A percentile compares a stretch with the other conserved stretches of the same genome.
phyloP scores from a whole-genome alignment of 2,888 invertebrate species.

The Idaea straminata region DNA sequence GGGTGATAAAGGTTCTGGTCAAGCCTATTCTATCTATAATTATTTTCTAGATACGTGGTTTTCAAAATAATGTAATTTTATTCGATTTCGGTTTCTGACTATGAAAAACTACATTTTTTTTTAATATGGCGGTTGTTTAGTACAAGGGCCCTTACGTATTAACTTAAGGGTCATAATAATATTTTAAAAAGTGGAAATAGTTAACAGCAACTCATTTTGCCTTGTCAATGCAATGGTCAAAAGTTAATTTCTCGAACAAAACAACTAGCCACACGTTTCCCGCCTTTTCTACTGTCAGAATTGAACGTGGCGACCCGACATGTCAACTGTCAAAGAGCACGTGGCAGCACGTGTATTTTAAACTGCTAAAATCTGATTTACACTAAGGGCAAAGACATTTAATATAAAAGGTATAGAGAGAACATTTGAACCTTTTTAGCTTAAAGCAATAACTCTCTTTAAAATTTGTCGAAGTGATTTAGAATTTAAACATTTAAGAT shows the following conservation, averaged over 20 bases:
- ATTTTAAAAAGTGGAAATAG: not conserved
- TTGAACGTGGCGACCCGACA: conserved; percentile 57
- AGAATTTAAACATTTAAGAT: no score
- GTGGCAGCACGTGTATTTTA: conserved; percentile 69
- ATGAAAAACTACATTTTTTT: no score
- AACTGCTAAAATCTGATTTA: conserved; percentile 57
- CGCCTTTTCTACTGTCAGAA: conserved; percentile 47
- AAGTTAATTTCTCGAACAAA: conserved; percentile 60
- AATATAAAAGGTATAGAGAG: not conserved
- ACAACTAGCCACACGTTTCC: conserved; percentile 40
- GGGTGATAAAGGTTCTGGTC: no score
- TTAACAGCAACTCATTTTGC: not conserved
- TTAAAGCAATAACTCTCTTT: no score
- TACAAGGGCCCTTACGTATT: not conserved
- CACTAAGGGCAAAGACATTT: not conserved
- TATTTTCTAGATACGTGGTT: no score
- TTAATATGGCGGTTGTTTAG: no score
- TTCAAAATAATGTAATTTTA: no score
- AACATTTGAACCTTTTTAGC: no score
- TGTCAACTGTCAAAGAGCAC: conserved; percentile 64
- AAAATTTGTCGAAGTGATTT: no score
- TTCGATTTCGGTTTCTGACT: no score
- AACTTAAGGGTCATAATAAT: not conserved
- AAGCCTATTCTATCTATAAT: no score
- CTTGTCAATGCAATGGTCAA: conserved; percentile 39